Evolutionary conservation across 2,888 invertebrate genomes (phyloP).

Genomic region (Lottia gigantea): DNA sequence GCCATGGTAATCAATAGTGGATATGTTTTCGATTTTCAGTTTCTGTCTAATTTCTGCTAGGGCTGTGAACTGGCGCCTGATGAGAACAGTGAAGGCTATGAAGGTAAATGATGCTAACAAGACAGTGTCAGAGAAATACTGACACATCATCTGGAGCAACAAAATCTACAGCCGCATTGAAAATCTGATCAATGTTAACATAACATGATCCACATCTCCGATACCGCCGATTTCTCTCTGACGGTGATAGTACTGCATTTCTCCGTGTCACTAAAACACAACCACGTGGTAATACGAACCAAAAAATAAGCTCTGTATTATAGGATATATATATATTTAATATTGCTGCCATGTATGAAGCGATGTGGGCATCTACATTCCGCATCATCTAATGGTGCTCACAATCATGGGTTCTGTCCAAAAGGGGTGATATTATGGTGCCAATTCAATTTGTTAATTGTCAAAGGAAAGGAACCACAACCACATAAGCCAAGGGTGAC

Average conservation of each 20-base stretch:
- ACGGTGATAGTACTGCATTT: neutral
- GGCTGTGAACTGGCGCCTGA: neutral
- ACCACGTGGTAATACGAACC: neutral
- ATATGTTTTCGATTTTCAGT: neutral
- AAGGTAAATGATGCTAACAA: neutral
- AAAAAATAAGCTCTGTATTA: slow-evolving; percentile 1
- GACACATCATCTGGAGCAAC: neutral
- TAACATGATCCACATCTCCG: neutral
- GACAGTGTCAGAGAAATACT: neutral
- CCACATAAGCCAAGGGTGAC: slow-evolving; percentile 3
- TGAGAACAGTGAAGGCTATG: neutral
- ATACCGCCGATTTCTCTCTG: neutral
- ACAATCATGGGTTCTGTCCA: neutral
- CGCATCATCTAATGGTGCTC: neutral
- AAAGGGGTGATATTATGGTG: neutral
- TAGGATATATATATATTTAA: neutral
- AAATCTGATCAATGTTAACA: neutral
- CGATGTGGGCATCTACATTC: neutral
- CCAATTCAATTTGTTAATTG: neutral
- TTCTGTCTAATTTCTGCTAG: neutral
- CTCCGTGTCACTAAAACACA: neutral
- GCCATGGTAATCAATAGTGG: neutral
- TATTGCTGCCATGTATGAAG: neutral
- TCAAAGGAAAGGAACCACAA: neutral
- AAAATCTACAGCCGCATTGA: neutral